Evolutionary conservation across 23 tunicate genomes (phyloP).

Genomic region (Halocynthia aurantium): DNA sequence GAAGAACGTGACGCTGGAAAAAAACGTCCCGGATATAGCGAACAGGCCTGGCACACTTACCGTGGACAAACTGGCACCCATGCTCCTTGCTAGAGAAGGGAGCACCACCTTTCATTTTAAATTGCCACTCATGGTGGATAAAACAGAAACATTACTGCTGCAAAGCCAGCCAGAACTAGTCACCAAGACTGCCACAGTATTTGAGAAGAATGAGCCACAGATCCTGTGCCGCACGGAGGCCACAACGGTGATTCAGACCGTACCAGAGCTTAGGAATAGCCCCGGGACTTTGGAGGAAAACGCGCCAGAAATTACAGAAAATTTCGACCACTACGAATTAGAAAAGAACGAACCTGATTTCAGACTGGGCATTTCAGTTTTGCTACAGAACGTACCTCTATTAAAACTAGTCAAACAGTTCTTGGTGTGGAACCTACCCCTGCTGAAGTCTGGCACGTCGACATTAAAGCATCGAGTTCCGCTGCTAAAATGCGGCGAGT

Average conservation of each 20-base stretch:
- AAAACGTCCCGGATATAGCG: conserved; percentile 5
- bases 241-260: conserved; percentile 4
- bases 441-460: conserved; percentile 3
- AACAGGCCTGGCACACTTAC: neutral
- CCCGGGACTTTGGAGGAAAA: neutral
- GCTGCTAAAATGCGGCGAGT: neutral
- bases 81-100: neutral
- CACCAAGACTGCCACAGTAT: neutral
- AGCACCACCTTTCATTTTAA: neutral
- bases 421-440: conserved; percentile 4
- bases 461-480: conserved; percentile 13
- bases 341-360: neutral
- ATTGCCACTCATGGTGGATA: conserved; percentile 1
- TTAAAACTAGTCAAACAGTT: conserved; percentile 11
- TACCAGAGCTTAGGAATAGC: neutral
- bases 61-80: neutral
- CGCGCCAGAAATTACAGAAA: conserved; percentile 5
- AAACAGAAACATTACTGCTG: neutral
- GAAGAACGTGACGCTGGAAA: neutral
- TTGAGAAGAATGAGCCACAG: conserved; percentile 12
- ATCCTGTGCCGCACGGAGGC: neutral
- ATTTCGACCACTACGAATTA: conserved; percentile 2
- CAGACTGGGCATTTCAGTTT: neutral
- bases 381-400: neutral
- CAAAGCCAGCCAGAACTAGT: conserved; percentile 1